phyloP scores from a whole-genome alignment of 2,113 vertebrate species.

The Sapayoa aenigma region DNA sequence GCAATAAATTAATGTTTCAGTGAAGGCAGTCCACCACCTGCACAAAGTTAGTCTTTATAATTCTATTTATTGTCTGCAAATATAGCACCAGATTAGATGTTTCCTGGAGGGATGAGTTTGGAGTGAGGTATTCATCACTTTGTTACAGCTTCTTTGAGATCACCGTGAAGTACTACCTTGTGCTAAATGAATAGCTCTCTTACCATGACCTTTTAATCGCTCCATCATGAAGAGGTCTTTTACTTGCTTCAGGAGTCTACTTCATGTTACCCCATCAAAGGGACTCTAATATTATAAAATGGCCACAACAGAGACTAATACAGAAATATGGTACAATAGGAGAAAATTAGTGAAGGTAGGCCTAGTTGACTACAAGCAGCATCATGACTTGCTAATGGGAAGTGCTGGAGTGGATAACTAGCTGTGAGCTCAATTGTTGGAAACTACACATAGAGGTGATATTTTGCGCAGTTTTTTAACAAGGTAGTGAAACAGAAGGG shows the following conservation, averaged over 20 bases:
- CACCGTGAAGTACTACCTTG: conserved; percentile 8
- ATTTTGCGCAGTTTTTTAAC: neutral
- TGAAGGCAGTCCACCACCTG: conserved; percentile 45
- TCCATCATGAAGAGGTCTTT: conserved; percentile 42
- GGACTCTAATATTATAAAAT: neutral
- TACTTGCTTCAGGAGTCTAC: conserved; percentile 20
- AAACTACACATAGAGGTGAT: neutral
- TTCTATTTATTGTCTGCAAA: conserved; percentile 64
- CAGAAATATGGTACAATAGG: neutral
- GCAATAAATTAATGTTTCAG: conserved; percentile 39
- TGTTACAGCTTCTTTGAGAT: conserved; percentile 43
- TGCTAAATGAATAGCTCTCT: conserved; percentile 51
- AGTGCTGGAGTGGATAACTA: neutral
- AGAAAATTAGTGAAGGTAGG: conserved; percentile 42
- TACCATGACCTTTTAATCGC: conserved; percentile 58
- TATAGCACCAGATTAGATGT: conserved; percentile 22
- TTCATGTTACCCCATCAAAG: conserved; percentile 23
- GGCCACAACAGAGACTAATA: neutral
- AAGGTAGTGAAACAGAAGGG: neutral
- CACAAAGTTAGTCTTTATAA: conserved; percentile 14
- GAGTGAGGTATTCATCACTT: conserved; percentile 43
- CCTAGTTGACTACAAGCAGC: neutral
- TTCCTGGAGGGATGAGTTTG: conserved; percentile 9
- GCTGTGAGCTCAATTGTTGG: conserved; percentile 25
- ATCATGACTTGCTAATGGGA: conserved; percentile 20